Conservation (phyloP, 2,113 vertebrate species). For the Pagrus major region DNA sequence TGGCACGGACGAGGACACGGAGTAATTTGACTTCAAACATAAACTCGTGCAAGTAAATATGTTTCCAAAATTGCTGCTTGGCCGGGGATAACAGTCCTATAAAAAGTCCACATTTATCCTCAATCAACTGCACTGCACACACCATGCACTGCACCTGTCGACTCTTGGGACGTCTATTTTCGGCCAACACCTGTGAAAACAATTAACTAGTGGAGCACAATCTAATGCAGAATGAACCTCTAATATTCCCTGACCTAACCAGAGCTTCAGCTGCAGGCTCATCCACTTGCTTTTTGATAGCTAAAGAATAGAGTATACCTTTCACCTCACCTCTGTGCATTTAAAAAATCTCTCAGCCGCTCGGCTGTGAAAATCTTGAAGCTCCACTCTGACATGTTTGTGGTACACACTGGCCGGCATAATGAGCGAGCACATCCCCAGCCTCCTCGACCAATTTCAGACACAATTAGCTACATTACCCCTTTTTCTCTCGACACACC, state of each 20-base stretch:
- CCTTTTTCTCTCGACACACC: slow-evolving; percentile 65
- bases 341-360: slow-evolving; percentile 30
- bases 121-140: slow-evolving; percentile 39
- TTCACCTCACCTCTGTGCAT: slow-evolving; percentile 42
- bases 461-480: slow-evolving; percentile 80
- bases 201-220: slow-evolving; percentile 7
- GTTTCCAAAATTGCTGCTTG: slow-evolving; percentile 12
- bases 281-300: slow-evolving; percentile 41
- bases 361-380: slow-evolving; percentile 25
- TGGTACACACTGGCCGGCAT: slow-evolving; percentile 52
- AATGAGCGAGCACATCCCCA: slow-evolving; percentile 63
- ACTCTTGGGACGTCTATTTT: slow-evolving; percentile 36
- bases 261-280: slow-evolving; percentile 24
- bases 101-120: slow-evolving; percentile 67
- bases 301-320: slow-evolving; percentile 36
- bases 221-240: slow-evolving; percentile 11
- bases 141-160: slow-evolving; percentile 48
- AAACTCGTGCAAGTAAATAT: slow-evolving; percentile 47
- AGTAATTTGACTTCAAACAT: slow-evolving; percentile 54
- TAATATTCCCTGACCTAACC: slow-evolving; percentile 28
- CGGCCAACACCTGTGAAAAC: slow-evolving; percentile 51
- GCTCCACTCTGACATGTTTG: slow-evolving; percentile 37
- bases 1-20: not conserved
- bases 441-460: slow-evolving; percentile 63
- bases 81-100: slow-evolving; percentile 33